Percentiles rank a stretch among this genome's conserved stretches.
Evolutionary conservation across 2,113 vertebrate genomes (phyloP).

Genomic region (Clupea harengus): DNA sequence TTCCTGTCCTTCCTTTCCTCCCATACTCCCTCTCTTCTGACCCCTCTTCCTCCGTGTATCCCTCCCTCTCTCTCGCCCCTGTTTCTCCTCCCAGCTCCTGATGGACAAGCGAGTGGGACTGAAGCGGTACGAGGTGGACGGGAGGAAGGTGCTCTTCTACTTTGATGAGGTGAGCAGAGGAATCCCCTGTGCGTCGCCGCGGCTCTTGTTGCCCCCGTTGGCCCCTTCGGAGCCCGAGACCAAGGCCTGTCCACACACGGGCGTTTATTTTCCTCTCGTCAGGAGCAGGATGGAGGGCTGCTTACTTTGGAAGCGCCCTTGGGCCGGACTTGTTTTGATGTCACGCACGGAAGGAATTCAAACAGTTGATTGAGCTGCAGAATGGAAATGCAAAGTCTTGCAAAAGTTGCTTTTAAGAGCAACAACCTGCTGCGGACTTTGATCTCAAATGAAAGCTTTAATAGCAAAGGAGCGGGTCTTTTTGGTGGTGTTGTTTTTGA

Average conservation of each 20-base stretch:
- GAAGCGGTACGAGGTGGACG: conserved; percentile 87
- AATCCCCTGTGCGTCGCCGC: background rate
- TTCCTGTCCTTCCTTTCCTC: background rate
- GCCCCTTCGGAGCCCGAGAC: background rate
- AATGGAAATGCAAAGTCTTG: background rate
- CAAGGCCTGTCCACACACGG: background rate
- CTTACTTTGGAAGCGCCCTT: background rate
- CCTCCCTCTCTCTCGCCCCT: too few species aligned
- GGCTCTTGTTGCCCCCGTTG: background rate
- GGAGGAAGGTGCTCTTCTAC: conserved; percentile 87
- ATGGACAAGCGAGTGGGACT: conserved; percentile 84
- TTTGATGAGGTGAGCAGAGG: conserved; percentile 84
- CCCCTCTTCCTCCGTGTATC: background rate
- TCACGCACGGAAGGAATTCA: background rate
- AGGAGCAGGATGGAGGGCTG: background rate
- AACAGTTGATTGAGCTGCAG: background rate
- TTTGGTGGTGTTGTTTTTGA: conserved; percentile 1
- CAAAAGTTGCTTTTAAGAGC: background rate
- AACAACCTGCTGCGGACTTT: background rate
- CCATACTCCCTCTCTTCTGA: background rate
- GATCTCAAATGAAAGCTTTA: conserved; percentile 7
- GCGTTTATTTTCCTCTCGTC: background rate
- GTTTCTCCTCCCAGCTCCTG: conserved; percentile 70
- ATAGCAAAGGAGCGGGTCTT: background rate
- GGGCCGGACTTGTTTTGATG: background rate